Evolutionary conservation across 2,888 invertebrate species (phyloP), one percentile per base, ranked within the genome.

Genomic region (Meloe dianella): DNA sequence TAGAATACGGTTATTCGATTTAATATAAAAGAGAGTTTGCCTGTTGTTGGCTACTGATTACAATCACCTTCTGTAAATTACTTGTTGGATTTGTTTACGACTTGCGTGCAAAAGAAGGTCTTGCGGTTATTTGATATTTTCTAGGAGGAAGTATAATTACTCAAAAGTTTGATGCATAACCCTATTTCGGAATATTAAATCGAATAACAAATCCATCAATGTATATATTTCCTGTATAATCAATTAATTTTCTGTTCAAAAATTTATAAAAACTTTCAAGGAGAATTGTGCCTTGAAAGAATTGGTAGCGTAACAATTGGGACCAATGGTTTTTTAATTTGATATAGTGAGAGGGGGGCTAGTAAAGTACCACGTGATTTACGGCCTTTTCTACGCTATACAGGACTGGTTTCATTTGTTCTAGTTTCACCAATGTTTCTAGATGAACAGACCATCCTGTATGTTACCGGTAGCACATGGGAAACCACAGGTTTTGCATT

Each of bases 11-110:
- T 20, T 47, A 47, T 47, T 47, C 41, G 20, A 0, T 47, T 47
- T 47, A 41, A 41, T 41, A 41, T 17, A 47, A 66, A 60, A 66
- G 63, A 63, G n/a, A n/a, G 4, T 60, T 63, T 66, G 63, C 67
- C 30, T 68, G 62, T 69, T 70, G 65, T 72, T 69, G 64, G 60
- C 59, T 62, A 56, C 66, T 70, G 72, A 73, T 73, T 70, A 68
- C 54, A 63, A 71, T 71, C 71, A 67, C 61, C 67, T 63, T 12
- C 69, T 65, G 72, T 69, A 71, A 71, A 69, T 71, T 70, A 70
- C 68, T 68, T 68, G 69, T 66, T 64, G 67, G 71, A 71, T 72
- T 72, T 72, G 72, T 71, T 72, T 71, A 72, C 70, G 72, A 70
- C 57, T 70, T 63, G 71, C 73, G 73, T 73, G 73, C 66, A 60